A percentile compares a stretch with the other conserved stretches of the same genome.
These are phyloP conservation scores for Centropyge bicolor DNA, from an alignment of 2,797 vertebrate genomes.

Conservation along the genomic window DNA sequence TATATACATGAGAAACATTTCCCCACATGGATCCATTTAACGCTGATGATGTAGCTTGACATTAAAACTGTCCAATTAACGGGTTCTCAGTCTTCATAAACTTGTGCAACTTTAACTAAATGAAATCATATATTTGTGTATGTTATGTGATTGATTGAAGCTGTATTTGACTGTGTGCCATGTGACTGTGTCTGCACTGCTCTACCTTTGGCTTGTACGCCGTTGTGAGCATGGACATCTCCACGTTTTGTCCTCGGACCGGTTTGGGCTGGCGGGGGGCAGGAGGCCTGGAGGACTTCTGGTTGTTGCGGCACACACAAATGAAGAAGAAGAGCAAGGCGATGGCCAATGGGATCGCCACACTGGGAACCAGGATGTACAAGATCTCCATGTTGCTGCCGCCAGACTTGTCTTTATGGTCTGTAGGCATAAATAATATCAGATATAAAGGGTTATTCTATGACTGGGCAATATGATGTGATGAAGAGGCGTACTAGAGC, in stretches of 20 bases:
- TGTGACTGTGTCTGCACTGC: background rate
- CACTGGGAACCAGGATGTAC: conserved; percentile 97
- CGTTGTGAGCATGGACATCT: conserved; percentile 97
- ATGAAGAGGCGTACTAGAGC: background rate
- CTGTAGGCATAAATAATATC: conserved; percentile 74
- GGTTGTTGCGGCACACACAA: conserved; percentile 98
- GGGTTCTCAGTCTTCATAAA: background rate
- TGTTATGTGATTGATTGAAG: no score
- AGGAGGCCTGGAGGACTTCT: conserved; percentile 91
- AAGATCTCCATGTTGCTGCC: conserved; percentile 95
- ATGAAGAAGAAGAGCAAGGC: conserved; percentile 98
- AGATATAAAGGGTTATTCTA: background rate
- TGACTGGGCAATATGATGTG: background rate
- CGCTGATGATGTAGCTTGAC: background rate
- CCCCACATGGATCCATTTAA: no score
- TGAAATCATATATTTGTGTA: no score
- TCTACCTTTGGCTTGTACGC: conserved; percentile 95
- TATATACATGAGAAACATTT: no score
- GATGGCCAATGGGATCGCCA: conserved; percentile 95
- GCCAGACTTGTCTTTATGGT: conserved; percentile 89
- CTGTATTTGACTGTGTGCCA: no score
- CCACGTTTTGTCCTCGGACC: conserved; percentile 95
- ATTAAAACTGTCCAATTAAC: background rate
- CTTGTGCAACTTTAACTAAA: no score
- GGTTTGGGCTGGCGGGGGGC: conserved; percentile 93